These are phyloP conservation scores for Trigoniulus corallinus DNA, from an alignment of 1,140 invertebrate species.

Conservation along the genomic window DNA sequence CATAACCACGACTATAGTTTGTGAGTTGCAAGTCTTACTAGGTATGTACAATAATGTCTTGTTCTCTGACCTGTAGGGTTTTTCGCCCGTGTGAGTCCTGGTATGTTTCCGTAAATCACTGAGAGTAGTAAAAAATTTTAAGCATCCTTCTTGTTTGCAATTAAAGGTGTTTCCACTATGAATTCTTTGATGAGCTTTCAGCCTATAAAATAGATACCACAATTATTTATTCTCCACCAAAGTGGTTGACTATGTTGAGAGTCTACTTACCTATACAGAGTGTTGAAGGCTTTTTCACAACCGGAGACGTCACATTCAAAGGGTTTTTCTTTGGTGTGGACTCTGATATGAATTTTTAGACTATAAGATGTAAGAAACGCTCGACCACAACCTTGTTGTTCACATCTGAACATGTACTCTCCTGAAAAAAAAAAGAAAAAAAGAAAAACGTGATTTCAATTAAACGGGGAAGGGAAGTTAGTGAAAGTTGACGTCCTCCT, in stretches of 20 bases:
- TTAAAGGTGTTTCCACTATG: conserved; percentile 93
- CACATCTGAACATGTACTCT: conserved; percentile 79
- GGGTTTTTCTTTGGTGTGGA: conserved; percentile 87
- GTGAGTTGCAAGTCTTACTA: too few species aligned
- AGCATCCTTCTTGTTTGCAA: conserved; percentile 62
- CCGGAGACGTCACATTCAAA: conserved; percentile 43
- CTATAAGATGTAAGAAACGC: conserved; percentile 89
- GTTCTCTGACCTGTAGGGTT: conserved; percentile 56
- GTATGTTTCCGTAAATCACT: conserved; percentile 87
- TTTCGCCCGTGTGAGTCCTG: conserved; percentile 78
- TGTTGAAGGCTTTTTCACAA: conserved; percentile 91
- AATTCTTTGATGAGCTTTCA: conserved; percentile 76
- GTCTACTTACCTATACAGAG: conserved; percentile 50
- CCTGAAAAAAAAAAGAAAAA: conserved; percentile 6
- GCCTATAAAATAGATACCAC: conserved; percentile 29
- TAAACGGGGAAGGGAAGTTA: too few species aligned
- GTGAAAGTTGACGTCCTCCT: too few species aligned
- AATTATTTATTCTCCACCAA: not conserved
- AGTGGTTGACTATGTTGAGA: not conserved
- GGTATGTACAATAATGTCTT: too few species aligned
- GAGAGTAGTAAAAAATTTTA: conserved; percentile 82
- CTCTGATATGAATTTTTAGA: conserved; percentile 82
- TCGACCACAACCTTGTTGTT: conserved; percentile 71
- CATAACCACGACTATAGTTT: conserved; percentile 4
- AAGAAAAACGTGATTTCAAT: not conserved